Base-by-base conservation (phyloP, 2,797 vertebrate genomes). In the Microtus californicus region DNA sequence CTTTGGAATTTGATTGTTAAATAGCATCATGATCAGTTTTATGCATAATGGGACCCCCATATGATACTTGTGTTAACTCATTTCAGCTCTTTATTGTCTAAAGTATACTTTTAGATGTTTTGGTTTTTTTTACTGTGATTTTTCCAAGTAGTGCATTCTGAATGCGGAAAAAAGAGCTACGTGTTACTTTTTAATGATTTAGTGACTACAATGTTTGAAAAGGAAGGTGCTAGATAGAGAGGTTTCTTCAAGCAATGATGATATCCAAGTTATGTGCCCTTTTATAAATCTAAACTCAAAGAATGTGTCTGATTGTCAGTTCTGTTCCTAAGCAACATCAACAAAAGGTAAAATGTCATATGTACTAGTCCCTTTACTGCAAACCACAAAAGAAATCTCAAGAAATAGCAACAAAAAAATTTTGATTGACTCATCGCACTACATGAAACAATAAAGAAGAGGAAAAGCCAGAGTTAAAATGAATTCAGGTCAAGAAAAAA, bases 271-370 rank as follows among this genome's bases (percentile, higher is more conserved):
- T 93, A 78, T 87, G 19, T 91, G 83, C 40, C 63, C 14, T 89
- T 91, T 87, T 59, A 25, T 79, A 89, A 94, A 83, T 90, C 67
- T 79, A 89, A 91, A 71, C 59, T 61, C 43, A 92, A 73, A 95
- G 69, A 63, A 23, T 87, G 73, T 6, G 40, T 51, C 25, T 83
- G 48, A 89, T 40, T 93, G 63, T 93, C 61, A 87, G 13, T 27
- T 91, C 56, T 83, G 63, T 87, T 94, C 37, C 80, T 87, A 94
- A 94, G 83, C 87, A 96, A 93, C 54, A 78, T 74, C 51, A 71
- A 69, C 59, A 82, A 59, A 37, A 77, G 14, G 43, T 87, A 87
- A 87, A 89, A 90, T 12, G 25, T 10, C n/a, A 73, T 89, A 37
- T 92, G 25, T 15, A 83, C n/a, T 21, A 37, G 82, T 54, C 43